These are phyloP conservation scores for Calliopsis andreniformis DNA, from an alignment of 1,140 invertebrate species.

Conservation along the genomic window DNA sequence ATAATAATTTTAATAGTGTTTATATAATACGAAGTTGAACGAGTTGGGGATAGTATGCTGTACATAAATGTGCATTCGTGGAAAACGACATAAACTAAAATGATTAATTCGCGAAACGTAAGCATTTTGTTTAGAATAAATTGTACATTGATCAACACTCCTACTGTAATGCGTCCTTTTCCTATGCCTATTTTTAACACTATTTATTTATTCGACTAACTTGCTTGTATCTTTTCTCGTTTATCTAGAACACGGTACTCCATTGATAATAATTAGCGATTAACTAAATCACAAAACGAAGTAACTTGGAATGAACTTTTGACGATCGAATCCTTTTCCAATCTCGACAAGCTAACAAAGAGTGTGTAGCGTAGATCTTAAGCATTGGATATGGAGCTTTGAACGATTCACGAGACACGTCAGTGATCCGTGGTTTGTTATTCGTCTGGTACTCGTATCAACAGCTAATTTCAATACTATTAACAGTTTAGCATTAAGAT, in stretches of 20 bases:
- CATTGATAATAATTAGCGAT: neutral
- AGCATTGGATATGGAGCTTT: too few relatives aligned
- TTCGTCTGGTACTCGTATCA: too few relatives aligned
- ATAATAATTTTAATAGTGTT: constrained; percentile 82
- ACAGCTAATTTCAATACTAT: too few relatives aligned
- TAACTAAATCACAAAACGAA: neutral
- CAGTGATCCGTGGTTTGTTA: too few relatives aligned
- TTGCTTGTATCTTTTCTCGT: constrained; percentile 72
- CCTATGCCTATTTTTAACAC: constrained; percentile 45
- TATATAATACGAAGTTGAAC: constrained; percentile 72
- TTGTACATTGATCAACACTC: constrained; percentile 78
- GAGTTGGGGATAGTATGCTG: constrained; percentile 69
- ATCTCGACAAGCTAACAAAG: neutral
- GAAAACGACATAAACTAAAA: constrained; percentile 68
- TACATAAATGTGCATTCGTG: constrained; percentile 73
- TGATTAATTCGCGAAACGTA: constrained; percentile 74
- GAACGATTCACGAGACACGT: too few relatives aligned
- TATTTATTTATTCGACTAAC: constrained; percentile 60
- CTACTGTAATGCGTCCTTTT: constrained; percentile 68
- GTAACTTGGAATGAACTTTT: neutral
- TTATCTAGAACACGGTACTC: constrained; percentile 71
- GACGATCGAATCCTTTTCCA: neutral
- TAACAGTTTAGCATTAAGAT: too few relatives aligned
- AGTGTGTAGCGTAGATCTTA: neutral
- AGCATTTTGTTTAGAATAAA: constrained; percentile 82